phyloP scores from a whole-genome alignment of 1,140 invertebrate species.

The honey bee (Apis mellifera) region Amel_HAv3.1 CM009932.2:9723001-9723500 shows the following conservation, averaged over 20 bases:
- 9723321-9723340: conserved; percentile 26
- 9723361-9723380: conserved; percentile 80
- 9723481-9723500: conserved; percentile 74
- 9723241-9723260: conserved; percentile 13
- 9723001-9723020: conserved; percentile 50
- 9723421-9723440: conserved; percentile 81
- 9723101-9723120: too few relatives aligned
- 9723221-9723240: conserved; percentile 28
- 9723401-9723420: conserved; percentile 65
- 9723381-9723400: conserved; percentile 68
- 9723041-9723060: neutral
- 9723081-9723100: neutral
- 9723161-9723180: too few relatives aligned
- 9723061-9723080: neutral
- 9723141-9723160: too few relatives aligned
- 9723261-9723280: conserved; percentile 33
- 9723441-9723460: conserved; percentile 82
- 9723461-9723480: conserved; percentile 81
- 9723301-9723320: conserved; percentile 34
- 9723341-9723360: conserved; percentile 77
- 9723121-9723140: too few relatives aligned
- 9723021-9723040: conserved; percentile 57
- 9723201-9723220: neutral
- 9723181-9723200: too few relatives aligned
- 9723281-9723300: conserved; percentile 55